Evolutionary conservation across 2,113 vertebrate species (phyloP).

Genomic region (Antigone vipio): DNA sequence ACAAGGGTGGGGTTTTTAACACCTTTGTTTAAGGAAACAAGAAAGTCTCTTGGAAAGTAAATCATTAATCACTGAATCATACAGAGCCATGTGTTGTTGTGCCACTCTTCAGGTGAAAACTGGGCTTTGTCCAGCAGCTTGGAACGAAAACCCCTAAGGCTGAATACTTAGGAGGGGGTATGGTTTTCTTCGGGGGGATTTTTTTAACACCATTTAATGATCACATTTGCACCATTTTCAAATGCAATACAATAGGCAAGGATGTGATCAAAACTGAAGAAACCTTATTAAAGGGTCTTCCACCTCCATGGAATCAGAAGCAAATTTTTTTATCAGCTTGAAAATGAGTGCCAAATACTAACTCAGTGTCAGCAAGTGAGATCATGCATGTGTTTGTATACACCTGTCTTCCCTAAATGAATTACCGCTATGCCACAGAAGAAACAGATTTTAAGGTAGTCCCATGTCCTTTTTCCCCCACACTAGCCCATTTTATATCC

Average conservation of each 20-base stretch:
- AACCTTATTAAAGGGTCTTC: background rate
- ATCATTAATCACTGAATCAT: background rate
- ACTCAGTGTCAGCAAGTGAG: background rate
- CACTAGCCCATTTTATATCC: background rate
- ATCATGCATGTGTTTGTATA: background rate
- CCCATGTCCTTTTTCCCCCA: fast-evolving
- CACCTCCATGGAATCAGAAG: background rate
- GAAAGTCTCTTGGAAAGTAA: background rate
- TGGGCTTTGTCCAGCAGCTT: background rate
- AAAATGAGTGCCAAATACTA: background rate
- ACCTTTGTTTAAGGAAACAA: background rate
- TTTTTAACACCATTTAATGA: fast-evolving
- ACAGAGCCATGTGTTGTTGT: fast-evolving
- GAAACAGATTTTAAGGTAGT: background rate
- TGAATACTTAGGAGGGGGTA: background rate
- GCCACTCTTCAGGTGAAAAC: background rate
- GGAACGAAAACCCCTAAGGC: background rate
- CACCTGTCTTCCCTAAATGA: background rate
- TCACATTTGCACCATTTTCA: background rate
- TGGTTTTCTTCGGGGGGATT: background rate
- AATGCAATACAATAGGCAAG: fast-evolving
- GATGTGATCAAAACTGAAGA: background rate
- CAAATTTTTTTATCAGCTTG: background rate
- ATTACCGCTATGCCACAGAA: background rate
- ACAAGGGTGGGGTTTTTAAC: fast-evolving